These are phyloP conservation scores for Eulemur macaco DNA, from an alignment of 2,113 vertebrate species.

Conservation along the genomic window DNA sequence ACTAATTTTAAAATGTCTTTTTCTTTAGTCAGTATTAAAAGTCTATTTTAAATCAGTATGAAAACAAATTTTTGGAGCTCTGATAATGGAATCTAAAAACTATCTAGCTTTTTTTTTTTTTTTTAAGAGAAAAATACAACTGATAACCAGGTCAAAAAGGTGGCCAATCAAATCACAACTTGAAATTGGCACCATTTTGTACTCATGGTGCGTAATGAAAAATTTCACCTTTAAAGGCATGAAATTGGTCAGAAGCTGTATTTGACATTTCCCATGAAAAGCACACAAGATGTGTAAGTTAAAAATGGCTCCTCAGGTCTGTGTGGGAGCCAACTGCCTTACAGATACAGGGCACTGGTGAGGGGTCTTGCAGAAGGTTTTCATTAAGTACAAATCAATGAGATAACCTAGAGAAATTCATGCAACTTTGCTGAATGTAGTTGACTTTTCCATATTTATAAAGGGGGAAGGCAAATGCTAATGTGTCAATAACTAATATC, in stretches of 20 bases:
- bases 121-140: neutral
- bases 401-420: neutral
- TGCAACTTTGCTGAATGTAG: neutral
- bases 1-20: constrained; percentile 25
- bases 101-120: neutral
- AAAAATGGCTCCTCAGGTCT: neutral
- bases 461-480: constrained; percentile 26
- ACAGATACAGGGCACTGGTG: neutral
- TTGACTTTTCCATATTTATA: neutral
- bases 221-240: neutral
- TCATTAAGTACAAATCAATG: neutral
- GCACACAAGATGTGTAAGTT: neutral
- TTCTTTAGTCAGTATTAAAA: constrained; percentile 58
- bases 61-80: constrained; percentile 18
- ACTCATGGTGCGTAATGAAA: neutral
- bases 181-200: constrained; percentile 25
- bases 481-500: neutral
- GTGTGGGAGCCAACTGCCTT: neutral
- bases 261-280: neutral
- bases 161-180: neutral
- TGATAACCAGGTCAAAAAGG: neutral
- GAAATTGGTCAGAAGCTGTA: neutral
- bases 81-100: constrained; percentile 48
- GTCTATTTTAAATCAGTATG: constrained; percentile 45
- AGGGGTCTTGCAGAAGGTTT: neutral